Evolutionary conservation across 2,888 invertebrate species (phyloP).

Genomic region (Andricus quercusramuli): DNA sequence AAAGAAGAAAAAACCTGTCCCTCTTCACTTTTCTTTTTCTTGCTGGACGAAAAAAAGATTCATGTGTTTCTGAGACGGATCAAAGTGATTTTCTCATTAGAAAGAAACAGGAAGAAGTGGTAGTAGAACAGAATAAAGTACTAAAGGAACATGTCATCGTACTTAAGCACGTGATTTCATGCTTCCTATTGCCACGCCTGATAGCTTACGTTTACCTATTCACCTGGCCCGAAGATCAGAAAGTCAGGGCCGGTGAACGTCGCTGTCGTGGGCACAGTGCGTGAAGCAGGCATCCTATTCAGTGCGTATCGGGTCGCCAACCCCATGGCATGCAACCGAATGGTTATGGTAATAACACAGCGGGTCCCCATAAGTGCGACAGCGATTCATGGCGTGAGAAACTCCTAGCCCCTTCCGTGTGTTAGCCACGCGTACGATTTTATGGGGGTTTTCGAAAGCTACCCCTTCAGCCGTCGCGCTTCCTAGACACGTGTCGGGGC

Average conservation of each 20-base stretch:
- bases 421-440: slow-evolving; percentile 51
- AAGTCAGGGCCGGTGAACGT: slow-evolving; percentile 49
- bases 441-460: slow-evolving; percentile 14
- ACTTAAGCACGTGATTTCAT: slow-evolving; percentile 21
- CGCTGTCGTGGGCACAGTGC: slow-evolving; percentile 48
- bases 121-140: background rate
- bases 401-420: slow-evolving; percentile 53
- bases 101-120: slow-evolving; percentile 10
- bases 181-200: slow-evolving; percentile 51
- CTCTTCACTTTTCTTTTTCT: background rate
- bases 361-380: slow-evolving; percentile 55
- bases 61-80: background rate
- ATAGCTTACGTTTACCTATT: slow-evolving; percentile 45
- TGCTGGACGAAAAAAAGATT: background rate
- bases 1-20: too few species aligned
- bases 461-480: slow-evolving; percentile 19
- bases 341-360: slow-evolving; percentile 56
- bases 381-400: slow-evolving; percentile 57
- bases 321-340: slow-evolving; percentile 54
- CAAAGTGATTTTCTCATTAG: slow-evolving; percentile 21
- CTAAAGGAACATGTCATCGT: slow-evolving; percentile 32
- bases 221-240: slow-evolving; percentile 50
- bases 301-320: slow-evolving; percentile 53
- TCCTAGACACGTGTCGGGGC: slow-evolving; percentile 22
- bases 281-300: slow-evolving; percentile 55